Evolutionary conservation across 2,888 invertebrate species (phyloP).

Genomic region (Cordilura impudica): DNA sequence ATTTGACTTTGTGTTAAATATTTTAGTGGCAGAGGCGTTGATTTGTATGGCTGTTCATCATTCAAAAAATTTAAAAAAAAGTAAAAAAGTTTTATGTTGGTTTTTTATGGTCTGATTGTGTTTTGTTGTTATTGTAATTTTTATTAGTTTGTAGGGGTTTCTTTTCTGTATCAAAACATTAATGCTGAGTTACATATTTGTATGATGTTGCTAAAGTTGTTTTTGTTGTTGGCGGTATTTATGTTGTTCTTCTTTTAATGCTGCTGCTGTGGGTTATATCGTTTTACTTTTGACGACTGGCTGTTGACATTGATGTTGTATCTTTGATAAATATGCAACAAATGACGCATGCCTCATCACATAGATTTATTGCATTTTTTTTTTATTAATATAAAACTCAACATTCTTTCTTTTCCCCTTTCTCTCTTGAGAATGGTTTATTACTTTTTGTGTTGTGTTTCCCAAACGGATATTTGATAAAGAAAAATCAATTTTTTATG

Average conservation of each 20-base stretch:
- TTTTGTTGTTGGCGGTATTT: background rate
- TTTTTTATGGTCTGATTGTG: slow-evolving; percentile 7
- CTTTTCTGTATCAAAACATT: slow-evolving; percentile 30
- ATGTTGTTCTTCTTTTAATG: background rate
- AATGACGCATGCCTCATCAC: slow-evolving; percentile 28
- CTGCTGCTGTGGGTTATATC: slow-evolving; percentile 48
- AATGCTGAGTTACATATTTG: slow-evolving; percentile 17
- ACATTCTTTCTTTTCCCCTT: background rate
- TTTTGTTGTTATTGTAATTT: slow-evolving; percentile 17
- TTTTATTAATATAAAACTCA: background rate
- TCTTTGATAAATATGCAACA: slow-evolving; percentile 18
- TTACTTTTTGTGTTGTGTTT: background rate
- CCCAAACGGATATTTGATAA: background rate
- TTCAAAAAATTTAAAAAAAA: slow-evolving; percentile 17
- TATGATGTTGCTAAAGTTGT: background rate
- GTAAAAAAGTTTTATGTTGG: background rate
- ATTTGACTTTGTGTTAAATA: background rate
- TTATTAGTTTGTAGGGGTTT: slow-evolving; percentile 22
- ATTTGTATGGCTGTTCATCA: background rate
- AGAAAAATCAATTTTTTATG: background rate
- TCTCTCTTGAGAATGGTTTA: background rate
- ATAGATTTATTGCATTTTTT: slow-evolving; percentile 22
- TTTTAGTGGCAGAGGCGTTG: slow-evolving; percentile 39
- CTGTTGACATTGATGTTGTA: slow-evolving; percentile 4
- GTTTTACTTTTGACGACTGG: slow-evolving; percentile 56